These are phyloP conservation scores for Nemotelus pantherinus DNA, from an alignment of 2,888 invertebrate species.

Conservation along the genomic window DNA sequence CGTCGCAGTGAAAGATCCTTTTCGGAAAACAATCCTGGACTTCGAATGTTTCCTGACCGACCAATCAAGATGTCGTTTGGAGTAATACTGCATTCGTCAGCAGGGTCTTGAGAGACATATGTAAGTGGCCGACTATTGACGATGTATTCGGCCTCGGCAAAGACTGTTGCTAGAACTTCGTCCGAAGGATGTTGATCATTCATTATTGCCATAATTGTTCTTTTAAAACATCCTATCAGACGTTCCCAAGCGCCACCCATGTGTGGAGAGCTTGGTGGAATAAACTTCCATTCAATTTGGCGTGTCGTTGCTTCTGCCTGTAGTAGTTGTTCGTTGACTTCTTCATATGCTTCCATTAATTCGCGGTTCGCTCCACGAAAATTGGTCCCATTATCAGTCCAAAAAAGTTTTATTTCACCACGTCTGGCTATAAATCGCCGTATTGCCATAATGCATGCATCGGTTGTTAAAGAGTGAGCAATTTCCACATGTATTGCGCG, in stretches of 20 bases:
- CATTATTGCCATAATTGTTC: not conserved
- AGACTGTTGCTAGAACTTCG: not conserved
- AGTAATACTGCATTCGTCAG: not conserved
- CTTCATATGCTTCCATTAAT: not conserved
- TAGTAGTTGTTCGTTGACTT: not conserved
- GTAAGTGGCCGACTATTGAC: conserved; percentile 16
- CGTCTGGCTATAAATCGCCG: not conserved
- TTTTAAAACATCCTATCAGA: not conserved
- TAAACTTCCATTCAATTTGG: not conserved
- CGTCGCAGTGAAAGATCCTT: too few relatives aligned
- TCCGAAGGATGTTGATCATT: not conserved
- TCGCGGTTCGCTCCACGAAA: not conserved
- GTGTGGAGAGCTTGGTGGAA: not conserved
- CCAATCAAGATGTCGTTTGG: not conserved
- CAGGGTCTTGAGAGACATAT: not conserved
- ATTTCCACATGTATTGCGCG: not conserved
- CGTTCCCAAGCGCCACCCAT: too few relatives aligned
- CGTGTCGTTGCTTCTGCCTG: not conserved
- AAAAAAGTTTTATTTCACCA: not conserved
- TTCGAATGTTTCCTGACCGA: not conserved
- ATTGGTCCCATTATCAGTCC: conserved; percentile 30
- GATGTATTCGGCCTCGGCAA: conserved; percentile 23
- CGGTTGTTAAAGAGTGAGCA: not conserved
- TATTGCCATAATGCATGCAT: not conserved
- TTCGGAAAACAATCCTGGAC: too few relatives aligned